phyloP scores from a whole-genome alignment of 2,888 invertebrate genomes.

The Brassicogethes aeneus region DNA sequence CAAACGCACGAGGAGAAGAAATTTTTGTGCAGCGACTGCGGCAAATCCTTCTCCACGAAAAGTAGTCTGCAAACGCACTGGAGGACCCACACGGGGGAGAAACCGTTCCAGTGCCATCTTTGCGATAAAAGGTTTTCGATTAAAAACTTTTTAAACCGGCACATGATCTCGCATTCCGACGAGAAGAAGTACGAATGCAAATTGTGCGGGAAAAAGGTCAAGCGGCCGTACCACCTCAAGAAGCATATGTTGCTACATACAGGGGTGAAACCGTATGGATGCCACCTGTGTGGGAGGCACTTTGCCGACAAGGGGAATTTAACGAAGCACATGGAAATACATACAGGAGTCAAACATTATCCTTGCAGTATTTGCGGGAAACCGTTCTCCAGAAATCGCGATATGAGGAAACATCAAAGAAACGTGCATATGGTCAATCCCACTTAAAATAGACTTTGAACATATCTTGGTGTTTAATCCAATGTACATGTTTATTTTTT shows the following conservation, averaged over 20 bases:
- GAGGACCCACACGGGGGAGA: slow-evolving; percentile 27
- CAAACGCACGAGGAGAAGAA: slow-evolving; percentile 20
- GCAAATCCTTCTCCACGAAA: slow-evolving; percentile 21
- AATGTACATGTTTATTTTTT: too few species aligned
- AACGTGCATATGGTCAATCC: too few species aligned
- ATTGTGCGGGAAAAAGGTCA: not conserved
- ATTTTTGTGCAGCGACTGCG: slow-evolving; percentile 23
- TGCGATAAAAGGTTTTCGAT: slow-evolving; percentile 25
- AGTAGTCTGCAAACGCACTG: slow-evolving; percentile 20
- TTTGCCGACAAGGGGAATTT: not conserved
- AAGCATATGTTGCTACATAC: slow-evolving; percentile 27
- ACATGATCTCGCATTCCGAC: slow-evolving; percentile 20
- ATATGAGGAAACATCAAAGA: not conserved
- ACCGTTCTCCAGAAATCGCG: not conserved
- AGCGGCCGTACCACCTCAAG: not conserved
- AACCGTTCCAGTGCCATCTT: slow-evolving; percentile 23
- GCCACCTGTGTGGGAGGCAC: slow-evolving; percentile 33
- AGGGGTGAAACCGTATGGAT: slow-evolving; percentile 31
- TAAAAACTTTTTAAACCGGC: slow-evolving; percentile 14
- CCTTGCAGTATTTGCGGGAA: not conserved
- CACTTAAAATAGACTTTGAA: too few species aligned
- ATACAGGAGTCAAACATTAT: not conserved
- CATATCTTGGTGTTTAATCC: too few species aligned
- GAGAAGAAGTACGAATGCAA: not conserved
- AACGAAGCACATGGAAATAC: not conserved